Evolutionary conservation across 2,113 vertebrate species (phyloP), one percentile per base, ranked within the genome.

Genomic region (Phalacrocorax brasilianus): DNA sequence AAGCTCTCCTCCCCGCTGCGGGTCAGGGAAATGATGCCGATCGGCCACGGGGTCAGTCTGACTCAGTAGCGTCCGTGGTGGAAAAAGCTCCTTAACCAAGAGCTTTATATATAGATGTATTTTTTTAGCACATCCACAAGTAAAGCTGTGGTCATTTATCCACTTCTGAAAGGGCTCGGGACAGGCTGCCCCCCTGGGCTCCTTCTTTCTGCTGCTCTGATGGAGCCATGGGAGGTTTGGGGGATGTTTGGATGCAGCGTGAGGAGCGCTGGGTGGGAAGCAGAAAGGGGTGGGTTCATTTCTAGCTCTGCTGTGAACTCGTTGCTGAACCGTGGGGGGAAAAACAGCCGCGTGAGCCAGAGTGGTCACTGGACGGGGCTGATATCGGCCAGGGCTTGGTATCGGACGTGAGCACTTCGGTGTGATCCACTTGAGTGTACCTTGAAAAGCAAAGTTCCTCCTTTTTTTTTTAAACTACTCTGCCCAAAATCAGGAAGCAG

Each of bases 1-100:
- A 15, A 89, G 11, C n/a, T 68, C 23, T 50, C 8, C 11, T 86
- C 35, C 14, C 20, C 1, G 2, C 33, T 45, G 33, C 0, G 1
- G 19, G 20, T 22, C 24, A 27, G 24, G 59, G 49, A 58, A 35
- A 20, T 1, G 3, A 9, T 42, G 74, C 73, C 23, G 24, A 10
- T 40, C 27, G 8, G 19, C 30, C 2, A 0, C 0, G 1, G 32
- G 23, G 59, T 78, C 61, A 24, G 33, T 20, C 33, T 74, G 93
- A 70, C 67, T 79, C 88, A 27, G 66, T 11, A 53, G 38, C 2
- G 0, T 44, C 47, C 0, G 0, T 35, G n/a, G n/a, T 27, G 58
- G 68, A 66, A 85, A 66, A 76, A 89, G 45, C 63, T 81, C 68
- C 80, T 89, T 66, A 38, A 38, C n/a, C 32, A 61, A 49, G 52